These are phyloP conservation scores for Itoplectis maculator DNA, from an alignment of 2,888 invertebrate genomes.

Conservation along the genomic window DNA sequence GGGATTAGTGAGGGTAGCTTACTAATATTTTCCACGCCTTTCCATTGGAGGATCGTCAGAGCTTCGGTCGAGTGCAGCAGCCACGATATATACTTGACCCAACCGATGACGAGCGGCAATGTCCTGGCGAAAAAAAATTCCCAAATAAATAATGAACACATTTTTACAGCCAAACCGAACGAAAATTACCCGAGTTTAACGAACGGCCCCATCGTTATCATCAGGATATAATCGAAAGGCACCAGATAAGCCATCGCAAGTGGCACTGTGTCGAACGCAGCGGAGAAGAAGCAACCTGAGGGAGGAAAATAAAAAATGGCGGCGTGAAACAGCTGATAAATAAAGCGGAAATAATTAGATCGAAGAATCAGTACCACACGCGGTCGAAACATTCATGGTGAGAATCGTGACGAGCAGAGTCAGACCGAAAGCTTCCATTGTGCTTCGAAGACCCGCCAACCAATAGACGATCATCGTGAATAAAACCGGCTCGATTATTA, in stretches of 20 bases:
- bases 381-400: constrained; percentile 94
- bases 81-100: constrained; percentile 94
- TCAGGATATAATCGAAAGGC: constrained; percentile 93
- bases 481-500: constrained; percentile 92
- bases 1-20: constrained; percentile 77
- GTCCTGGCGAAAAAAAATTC: constrained; percentile 86
- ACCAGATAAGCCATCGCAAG: constrained; percentile 93
- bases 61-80: constrained; percentile 94
- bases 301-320: constrained; percentile 59
- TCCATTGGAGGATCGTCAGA: constrained; percentile 93
- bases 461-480: constrained; percentile 94
- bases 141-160: neutral
- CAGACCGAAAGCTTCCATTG: constrained; percentile 89
- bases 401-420: constrained; percentile 90
- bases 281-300: constrained; percentile 93
- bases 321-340: neutral
- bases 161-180: neutral
- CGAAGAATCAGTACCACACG: constrained; percentile 88
- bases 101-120: constrained; percentile 89
- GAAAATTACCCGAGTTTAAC: constrained; percentile 90
- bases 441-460: constrained; percentile 91
- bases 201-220: constrained; percentile 95
- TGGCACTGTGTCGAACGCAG: constrained; percentile 92
- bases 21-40: constrained; percentile 91
- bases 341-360: constrained; percentile 2